These are phyloP conservation scores for Bellardia bayeri DNA, from an alignment of 2,888 invertebrate species.

Conservation along the genomic window DNA sequence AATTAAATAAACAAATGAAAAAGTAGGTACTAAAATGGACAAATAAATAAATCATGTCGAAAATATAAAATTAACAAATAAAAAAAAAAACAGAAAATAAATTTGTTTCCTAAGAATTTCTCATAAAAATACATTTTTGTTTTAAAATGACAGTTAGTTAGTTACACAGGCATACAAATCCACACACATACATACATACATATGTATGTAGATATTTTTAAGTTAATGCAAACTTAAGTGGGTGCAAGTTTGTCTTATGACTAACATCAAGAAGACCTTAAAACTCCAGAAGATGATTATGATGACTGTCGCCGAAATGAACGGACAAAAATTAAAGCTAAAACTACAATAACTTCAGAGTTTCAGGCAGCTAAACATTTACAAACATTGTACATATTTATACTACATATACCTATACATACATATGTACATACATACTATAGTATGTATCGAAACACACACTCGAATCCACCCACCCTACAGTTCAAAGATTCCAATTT, in stretches of 20 bases:
- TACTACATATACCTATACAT: neutral
- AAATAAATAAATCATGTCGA: conserved; percentile 64
- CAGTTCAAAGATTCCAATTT: no score
- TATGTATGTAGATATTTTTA: neutral
- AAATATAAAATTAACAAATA: conserved; percentile 22
- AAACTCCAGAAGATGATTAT: conserved; percentile 24
- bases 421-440: neutral
- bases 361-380: conserved; percentile 18
- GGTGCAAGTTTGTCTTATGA: conserved; percentile 5
- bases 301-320: conserved; percentile 47
- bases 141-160: neutral
- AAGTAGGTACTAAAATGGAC: neutral
- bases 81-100: conserved; percentile 25
- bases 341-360: conserved; percentile 25
- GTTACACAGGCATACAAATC: neutral
- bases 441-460: no score
- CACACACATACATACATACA: neutral
- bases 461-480: no score
- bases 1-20: conserved; percentile 22
- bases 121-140: conserved; percentile 5
- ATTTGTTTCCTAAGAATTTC: conserved; percentile 37
- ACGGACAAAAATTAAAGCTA: neutral
- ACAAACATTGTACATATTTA: neutral
- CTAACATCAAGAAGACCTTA: conserved; percentile 23
- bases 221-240: neutral